Evolutionary conservation across 2,888 invertebrate species (phyloP).

Genomic region (Napeogenes inachia): DNA sequence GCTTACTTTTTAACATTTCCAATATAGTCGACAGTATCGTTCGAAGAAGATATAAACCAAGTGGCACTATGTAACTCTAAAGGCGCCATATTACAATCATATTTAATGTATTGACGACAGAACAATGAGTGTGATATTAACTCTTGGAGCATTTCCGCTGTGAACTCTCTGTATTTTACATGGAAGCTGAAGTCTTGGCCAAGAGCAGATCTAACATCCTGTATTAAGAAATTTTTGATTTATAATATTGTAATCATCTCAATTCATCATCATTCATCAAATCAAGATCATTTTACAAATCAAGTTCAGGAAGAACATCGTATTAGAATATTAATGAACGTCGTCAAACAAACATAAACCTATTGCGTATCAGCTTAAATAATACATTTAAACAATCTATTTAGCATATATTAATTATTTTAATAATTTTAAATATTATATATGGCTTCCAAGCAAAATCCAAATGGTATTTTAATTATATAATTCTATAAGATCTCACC

Average conservation of each 20-base stretch:
- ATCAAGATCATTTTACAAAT: neutral
- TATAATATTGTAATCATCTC: too few relatives aligned
- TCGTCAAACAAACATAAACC: too few relatives aligned
- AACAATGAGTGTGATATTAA: constrained; percentile 92
- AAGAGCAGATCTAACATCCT: constrained; percentile 87
- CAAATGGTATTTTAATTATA: neutral
- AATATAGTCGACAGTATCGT: constrained; percentile 88
- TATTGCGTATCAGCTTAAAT: too few relatives aligned
- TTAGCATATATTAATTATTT: too few relatives aligned
- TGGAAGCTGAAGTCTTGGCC: constrained; percentile 90
- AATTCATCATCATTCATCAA: too few relatives aligned
- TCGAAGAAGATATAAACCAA: constrained; percentile 91
- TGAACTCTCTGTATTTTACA: constrained; percentile 92
- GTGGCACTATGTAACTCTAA: constrained; percentile 91
- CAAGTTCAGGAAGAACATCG: neutral
- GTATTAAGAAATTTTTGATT: constrained; percentile 20
- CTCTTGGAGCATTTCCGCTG: constrained; percentile 93
- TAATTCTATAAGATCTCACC: constrained; percentile 49
- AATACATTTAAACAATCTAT: too few relatives aligned
- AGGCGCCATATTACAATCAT: constrained; percentile 93
- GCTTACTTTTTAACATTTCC: constrained; percentile 87
- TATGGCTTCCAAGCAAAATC: neutral
- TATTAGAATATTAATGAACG: too few relatives aligned
- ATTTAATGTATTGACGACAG: constrained; percentile 92
- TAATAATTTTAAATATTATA: too few relatives aligned